Conservation (phyloP, 1,140 invertebrate genomes). For the Pseudomyrmex gracilis region DNA sequence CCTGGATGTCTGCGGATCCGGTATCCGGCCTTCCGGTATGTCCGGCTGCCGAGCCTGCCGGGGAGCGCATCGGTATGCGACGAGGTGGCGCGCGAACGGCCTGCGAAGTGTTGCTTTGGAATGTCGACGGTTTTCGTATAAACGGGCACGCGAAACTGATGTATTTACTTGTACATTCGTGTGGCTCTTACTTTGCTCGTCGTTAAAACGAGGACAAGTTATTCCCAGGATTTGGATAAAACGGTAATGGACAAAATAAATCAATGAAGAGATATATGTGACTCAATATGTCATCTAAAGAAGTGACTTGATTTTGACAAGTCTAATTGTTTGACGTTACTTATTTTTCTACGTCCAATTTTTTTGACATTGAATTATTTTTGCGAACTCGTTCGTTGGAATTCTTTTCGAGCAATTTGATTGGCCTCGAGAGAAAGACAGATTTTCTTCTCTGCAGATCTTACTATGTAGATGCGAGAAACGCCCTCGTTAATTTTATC, state of each 20-base stretch:
- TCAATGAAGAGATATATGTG: no score
- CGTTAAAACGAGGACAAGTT: conserved; percentile 9
- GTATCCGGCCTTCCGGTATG: conserved; percentile 70
- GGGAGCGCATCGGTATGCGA: conserved; percentile 72
- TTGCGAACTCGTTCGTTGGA: not conserved
- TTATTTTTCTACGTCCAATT: not conserved
- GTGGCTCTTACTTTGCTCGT: conserved; percentile 56
- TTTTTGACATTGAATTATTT: not conserved
- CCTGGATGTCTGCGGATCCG: conserved; percentile 71
- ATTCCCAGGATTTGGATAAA: no score
- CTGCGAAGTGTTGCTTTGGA: conserved; percentile 76
- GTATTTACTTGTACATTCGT: conserved; percentile 47
- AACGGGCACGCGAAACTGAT: conserved; percentile 48
- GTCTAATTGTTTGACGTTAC: not conserved
- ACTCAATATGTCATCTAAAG: no score
- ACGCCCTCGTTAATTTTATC: conserved; percentile 49
- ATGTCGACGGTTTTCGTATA: conserved; percentile 74
- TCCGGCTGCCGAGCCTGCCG: conserved; percentile 68
- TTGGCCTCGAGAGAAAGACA: no score
- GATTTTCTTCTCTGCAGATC: not conserved
- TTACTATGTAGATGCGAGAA: not conserved
- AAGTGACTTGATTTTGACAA: not conserved
- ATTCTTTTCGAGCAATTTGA: no score
- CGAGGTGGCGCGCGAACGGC: conserved; percentile 74
- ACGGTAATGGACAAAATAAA: no score